Evolutionary conservation across 2,888 invertebrate genomes (phyloP), one percentile per base, ranked within the genome.

Genomic region (Nymphalis urticae): DNA sequence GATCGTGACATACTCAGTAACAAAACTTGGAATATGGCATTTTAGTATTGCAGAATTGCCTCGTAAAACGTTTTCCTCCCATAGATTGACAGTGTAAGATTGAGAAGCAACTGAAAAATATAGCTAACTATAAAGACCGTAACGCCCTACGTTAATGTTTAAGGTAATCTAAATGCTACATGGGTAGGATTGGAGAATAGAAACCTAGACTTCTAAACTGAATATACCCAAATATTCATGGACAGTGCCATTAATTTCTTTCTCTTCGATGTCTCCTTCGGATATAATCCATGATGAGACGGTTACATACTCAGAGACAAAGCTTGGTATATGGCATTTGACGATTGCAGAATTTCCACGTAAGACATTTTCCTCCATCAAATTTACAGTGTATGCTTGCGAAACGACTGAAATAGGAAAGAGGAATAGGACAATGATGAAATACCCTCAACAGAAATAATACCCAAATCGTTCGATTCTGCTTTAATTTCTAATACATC

Each of bases 11-110:
- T 97, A 97, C 93, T 97, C 97, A 85, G 97, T 96, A 81, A 97
- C 97, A 93, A 97, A 97, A 94, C 97, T 97, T 82, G 97, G 97
- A 89, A 98, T 97, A 91, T 97, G 97, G 93, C 97, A 98, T 94
- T 97, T 97, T 82, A 97, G 93, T 88, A 97, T 96, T 80, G 97
- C 97, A 79, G 97, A 96, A 92, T 97, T 97, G 81, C 97, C 97
- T 84, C 96, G 95, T 80, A 97, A 94, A 75, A 97, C 97, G 90
- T 97, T 97, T 90, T 97, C 97, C 88, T 97, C 97, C 97, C 97
- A 97, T 81, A 97, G 95, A 93, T 97, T 97, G 80, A 97, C 96
- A 80, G 95, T 96, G 93, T 97, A 98, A 72, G 95, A 94, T 94
- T 97, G 97, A 79, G 97, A 96, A 81, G 97, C 97, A 91, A 97